phyloP scores from a whole-genome alignment of 2,797 vertebrate genomes.

The Sylvia borin region DNA sequence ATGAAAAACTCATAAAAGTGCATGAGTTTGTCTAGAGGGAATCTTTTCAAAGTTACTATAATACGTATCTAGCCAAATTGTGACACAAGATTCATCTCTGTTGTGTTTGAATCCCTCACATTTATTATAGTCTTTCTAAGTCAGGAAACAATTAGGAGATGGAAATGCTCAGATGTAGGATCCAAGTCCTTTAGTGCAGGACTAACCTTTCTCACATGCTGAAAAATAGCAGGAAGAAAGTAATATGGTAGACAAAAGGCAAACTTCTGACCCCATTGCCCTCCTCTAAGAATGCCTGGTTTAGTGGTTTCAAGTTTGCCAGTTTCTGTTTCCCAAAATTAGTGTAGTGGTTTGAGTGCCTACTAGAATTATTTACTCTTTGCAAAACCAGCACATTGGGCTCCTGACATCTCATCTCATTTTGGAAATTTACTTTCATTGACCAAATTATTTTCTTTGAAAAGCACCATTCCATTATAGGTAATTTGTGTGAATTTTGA shows the following conservation, averaged over 20 bases:
- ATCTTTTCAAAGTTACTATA: background rate
- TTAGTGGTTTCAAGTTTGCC: background rate
- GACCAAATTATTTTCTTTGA: background rate
- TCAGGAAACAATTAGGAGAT: constrained; percentile 14
- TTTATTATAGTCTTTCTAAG: background rate
- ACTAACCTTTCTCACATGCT: background rate
- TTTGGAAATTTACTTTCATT: background rate
- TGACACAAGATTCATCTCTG: background rate
- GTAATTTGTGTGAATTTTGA: background rate
- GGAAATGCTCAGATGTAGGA: background rate
- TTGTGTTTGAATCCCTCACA: background rate
- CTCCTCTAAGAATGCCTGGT: background rate
- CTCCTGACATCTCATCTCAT: background rate
- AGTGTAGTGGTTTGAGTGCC: background rate
- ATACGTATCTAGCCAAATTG: background rate
- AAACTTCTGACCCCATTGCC: background rate
- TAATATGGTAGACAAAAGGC: background rate
- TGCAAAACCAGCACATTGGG: background rate
- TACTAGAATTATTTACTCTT: background rate
- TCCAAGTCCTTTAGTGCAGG: background rate
- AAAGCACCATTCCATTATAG: background rate
- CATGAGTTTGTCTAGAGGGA: background rate
- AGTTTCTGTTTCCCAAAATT: background rate
- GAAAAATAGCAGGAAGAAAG: background rate
- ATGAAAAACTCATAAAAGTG: background rate